phyloP scores from a whole-genome alignment of 2,888 invertebrate genomes.

The Pheosia tremula region DNA sequence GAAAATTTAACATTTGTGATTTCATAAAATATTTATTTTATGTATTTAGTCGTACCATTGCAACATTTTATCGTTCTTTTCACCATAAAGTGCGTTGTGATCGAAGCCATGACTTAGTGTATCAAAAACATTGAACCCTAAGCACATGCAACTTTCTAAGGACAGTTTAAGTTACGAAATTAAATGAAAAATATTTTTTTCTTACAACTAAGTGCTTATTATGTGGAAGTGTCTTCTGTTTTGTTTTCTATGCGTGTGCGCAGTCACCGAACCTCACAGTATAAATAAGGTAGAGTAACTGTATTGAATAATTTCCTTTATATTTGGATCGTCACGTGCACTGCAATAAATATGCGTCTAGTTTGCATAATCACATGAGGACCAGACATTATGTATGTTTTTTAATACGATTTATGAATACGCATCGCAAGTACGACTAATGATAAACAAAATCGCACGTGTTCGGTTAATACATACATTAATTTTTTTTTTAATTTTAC shows the following conservation, averaged over 20 bases:
- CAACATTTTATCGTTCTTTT: slow-evolving; percentile 67
- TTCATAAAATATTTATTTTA: not conserved
- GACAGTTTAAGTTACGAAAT: slow-evolving; percentile 31
- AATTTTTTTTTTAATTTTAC: no score
- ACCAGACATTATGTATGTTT: not conserved
- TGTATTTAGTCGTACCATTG: slow-evolving; percentile 23
- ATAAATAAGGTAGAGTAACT: slow-evolving; percentile 57
- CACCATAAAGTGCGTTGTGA: slow-evolving; percentile 66
- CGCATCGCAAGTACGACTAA: no score
- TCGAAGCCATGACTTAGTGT: slow-evolving; percentile 76
- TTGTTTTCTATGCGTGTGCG: slow-evolving; percentile 52
- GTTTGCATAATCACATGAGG: slow-evolving; percentile 1
- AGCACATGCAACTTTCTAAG: slow-evolving; percentile 59
- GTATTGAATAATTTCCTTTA: slow-evolving; percentile 29
- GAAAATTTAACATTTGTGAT: not conserved
- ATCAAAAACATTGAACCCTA: slow-evolving; percentile 66
- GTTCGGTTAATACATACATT: no score
- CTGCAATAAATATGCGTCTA: slow-evolving; percentile 9
- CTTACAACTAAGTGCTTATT: slow-evolving; percentile 11
- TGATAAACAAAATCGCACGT: no score
- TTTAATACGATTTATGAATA: not conserved
- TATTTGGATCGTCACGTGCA: not conserved
- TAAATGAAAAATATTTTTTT: slow-evolving; percentile 21
- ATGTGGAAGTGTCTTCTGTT: slow-evolving; percentile 59
- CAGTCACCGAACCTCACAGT: slow-evolving; percentile 42